Conservation (phyloP, 2,797 vertebrate genomes). For the Lacerta bilineata region DNA sequence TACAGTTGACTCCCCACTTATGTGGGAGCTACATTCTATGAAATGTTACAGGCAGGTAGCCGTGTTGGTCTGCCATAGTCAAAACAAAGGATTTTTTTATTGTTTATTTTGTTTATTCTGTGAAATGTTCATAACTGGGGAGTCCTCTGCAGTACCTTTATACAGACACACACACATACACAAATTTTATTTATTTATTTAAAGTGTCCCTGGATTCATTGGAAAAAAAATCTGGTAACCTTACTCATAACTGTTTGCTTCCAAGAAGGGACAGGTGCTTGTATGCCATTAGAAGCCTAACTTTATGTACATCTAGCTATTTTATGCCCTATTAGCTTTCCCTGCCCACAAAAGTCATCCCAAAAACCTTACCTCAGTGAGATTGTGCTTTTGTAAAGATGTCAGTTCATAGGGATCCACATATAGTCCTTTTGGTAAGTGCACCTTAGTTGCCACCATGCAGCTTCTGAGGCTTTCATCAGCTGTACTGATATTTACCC, state of each 20-base stretch:
- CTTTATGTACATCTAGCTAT: background rate
- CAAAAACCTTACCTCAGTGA: constrained; percentile 84
- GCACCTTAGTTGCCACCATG: constrained; percentile 80
- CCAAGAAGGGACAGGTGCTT: background rate
- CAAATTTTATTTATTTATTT: no score
- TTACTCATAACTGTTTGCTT: background rate
- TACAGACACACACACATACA: no score
- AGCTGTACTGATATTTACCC: constrained; percentile 76
- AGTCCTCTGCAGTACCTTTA: no score
- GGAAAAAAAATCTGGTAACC: no score
- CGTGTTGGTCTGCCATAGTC: no score
- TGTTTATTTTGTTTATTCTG: no score
- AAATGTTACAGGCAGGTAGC: no score
- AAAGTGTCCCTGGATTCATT: no score
- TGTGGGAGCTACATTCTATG: no score
- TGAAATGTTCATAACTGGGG: no score
- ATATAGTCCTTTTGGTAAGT: constrained; percentile 86
- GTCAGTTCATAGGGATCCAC: constrained; percentile 92
- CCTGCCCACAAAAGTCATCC: accelerated
- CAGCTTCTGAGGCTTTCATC: constrained; percentile 70
- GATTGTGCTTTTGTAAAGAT: constrained; percentile 79
- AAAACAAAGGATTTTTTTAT: no score
- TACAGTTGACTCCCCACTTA: background rate
- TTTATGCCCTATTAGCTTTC: background rate
- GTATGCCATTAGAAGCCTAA: background rate